Evolutionary conservation across 2,797 vertebrate species (phyloP), one percentile per base, ranked within the genome.

Genomic region (Trematomus bernacchii): DNA sequence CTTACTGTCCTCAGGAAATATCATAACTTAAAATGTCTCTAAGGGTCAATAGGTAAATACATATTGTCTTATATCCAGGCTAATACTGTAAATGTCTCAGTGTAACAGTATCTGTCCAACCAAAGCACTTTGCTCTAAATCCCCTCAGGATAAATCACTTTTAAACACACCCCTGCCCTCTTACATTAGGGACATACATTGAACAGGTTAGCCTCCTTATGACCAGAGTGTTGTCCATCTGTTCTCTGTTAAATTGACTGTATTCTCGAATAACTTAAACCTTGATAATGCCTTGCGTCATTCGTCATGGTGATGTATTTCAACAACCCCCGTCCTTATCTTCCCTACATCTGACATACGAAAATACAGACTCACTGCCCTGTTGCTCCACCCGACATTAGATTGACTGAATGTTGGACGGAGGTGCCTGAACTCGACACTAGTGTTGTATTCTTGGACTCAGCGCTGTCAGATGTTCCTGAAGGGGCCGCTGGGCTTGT

Each of bases 401-500:
- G 8, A 70, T 76, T 30, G 57, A 65, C 52, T 77, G 21, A 43
- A 66, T 47, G 58, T 30, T 50, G 70, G 75, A 66, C 6, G 52
- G 37, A 47, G 63, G 50, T 14, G 52, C 69, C 73, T 60, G 21
- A 52, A 19, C 73, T 79, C 47, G 3, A 23, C 55, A 8, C 64
- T 60, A 0, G 14, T 62, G 74, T 54, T 72, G 43, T 65, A n/a
- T 50, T 76, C 60, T 83, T 80, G 79, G 70, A 73, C 55, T 21
- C 18, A 0, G 55, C 4, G 55, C 59, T 44, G 76, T 80, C 60
- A 72, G 66, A 87, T 81, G 73, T 64, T 76, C 57, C 76, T 60
- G 48, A 40, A 79, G 67, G 55, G 67, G 55, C 61, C 30, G 10
- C 37, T 19, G 53, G 48, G 66, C 66, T 80, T 85, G 73, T 90